phyloP scores from a whole-genome alignment of 2,888 invertebrate genomes.

The Rambutsinella grinnellia region DNA sequence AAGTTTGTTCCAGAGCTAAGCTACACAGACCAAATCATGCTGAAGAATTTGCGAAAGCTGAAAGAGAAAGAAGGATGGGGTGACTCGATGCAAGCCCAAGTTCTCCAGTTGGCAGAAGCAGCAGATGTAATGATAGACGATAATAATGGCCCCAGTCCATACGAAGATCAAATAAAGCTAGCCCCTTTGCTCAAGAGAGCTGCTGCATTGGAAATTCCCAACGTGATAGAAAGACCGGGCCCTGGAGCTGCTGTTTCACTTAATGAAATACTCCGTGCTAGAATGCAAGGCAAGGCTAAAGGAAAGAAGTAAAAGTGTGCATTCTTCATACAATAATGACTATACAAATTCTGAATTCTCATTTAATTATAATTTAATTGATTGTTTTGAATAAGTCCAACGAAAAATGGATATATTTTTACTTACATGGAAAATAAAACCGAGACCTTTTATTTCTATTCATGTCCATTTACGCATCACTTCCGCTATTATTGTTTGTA shows the following conservation, averaged over 20 bases:
- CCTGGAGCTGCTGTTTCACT: conserved; percentile 21
- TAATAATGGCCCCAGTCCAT: conserved; percentile 1
- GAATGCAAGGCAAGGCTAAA: not conserved
- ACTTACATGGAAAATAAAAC: too few relatives aligned
- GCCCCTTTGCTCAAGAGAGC: conserved; percentile 2
- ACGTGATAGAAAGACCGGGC: conserved; percentile 1
- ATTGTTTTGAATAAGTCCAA: too few relatives aligned
- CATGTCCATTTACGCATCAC: too few relatives aligned
- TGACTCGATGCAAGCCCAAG: not conserved
- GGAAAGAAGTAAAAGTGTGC: not conserved
- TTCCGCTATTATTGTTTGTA: too few relatives aligned
- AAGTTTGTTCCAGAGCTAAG: conserved; percentile 44
- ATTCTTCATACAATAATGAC: not conserved
- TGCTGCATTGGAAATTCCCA: not conserved
- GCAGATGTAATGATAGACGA: not conserved
- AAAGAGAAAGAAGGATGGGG: conserved; percentile 25
- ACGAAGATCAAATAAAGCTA: not conserved
- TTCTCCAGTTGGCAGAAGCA: not conserved
- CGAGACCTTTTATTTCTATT: too few relatives aligned
- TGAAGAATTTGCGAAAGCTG: conserved; percentile 38
- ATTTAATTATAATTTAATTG: too few relatives aligned
- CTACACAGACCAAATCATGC: conserved; percentile 53
- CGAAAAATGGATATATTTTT: too few relatives aligned
- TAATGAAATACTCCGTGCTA: conserved; percentile 20
- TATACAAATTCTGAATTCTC: too few relatives aligned